Evolutionary conservation across 2,888 invertebrate species (phyloP).

Genomic region (Cantharis rustica): DNA sequence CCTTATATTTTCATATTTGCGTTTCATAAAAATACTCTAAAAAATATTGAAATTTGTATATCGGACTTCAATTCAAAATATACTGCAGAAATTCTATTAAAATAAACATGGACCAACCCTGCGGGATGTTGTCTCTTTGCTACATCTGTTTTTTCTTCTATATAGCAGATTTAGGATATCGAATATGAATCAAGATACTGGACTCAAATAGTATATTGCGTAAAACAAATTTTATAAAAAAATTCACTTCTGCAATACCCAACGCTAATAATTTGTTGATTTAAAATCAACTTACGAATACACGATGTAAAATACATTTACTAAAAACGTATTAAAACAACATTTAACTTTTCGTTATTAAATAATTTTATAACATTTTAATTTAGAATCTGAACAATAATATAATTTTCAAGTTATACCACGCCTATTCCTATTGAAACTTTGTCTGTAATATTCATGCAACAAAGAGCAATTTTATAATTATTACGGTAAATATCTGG

Average conservation of each 20-base stretch:
- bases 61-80: neutral
- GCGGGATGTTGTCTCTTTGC: neutral
- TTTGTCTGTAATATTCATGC: neutral
- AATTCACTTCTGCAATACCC: neutral
- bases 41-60: neutral
- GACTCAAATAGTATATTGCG: neutral
- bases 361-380: neutral
- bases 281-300: neutral
- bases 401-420: neutral
- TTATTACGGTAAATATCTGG: neutral
- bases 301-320: neutral
- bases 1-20: neutral
- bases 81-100: neutral
- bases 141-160: neutral
- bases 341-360: neutral
- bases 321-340: neutral
- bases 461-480: neutral
- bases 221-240: neutral
- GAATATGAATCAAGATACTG: neutral
- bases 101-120: neutral
- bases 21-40: neutral
- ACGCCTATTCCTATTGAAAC: neutral
- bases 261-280: neutral
- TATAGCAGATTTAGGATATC: neutral
- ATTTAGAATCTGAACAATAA: too few relatives aligned